Base-by-base conservation (phyloP, 2,113 vertebrate species). In the Eurystomus gularis region DNA sequence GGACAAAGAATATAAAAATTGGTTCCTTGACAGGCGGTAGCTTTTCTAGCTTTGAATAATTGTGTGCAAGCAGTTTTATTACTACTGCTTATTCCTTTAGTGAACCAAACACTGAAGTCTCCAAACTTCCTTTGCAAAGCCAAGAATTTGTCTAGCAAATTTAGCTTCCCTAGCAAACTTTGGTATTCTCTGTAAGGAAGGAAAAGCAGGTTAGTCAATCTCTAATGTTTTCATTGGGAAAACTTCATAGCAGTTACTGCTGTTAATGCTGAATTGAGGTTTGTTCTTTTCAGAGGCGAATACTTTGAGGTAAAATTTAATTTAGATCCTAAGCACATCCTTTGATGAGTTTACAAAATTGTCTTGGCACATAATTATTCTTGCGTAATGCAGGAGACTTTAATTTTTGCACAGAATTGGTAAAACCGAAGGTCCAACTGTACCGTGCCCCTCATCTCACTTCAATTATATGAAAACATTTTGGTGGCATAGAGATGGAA, bases 301-400 rank as follows among this genome's bases (percentile, higher is more conserved):
- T 68, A 48, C 48, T 93, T 87, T 39, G 78, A 93, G 70, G 33
- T 82, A 91, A 92, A 91, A 89, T 75, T 70, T 79, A 46, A 89
- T 92, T 92, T 88, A 79, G 48, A 86, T 58, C 44, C 71, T 20
- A 77, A 88, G 42, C 73, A 75, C 48, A 64, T 91, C 35, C 33
- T 93, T 48, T 68, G 69, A 84, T 89, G 69, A 82, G 52, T 87
- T 89, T 79, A 65, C 66, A 58, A 71, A 96, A 79, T 93, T 84
- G 55, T 10, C 40, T 92, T 71, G 66, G 61, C 37, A 51, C 57
- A 12, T 86, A 86, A 91, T 95, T 95, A 68, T 83, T 83, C 60
- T 83, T 62, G 25, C 29, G 55, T 86, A 71, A 86, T 48, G 39
- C 48, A 76, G 48, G 44, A 79, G 51, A 16, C 23, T 68, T 42